Evolutionary conservation across 2,888 invertebrate genomes (phyloP).

Genomic region (Helicoverpa assulta): DNA sequence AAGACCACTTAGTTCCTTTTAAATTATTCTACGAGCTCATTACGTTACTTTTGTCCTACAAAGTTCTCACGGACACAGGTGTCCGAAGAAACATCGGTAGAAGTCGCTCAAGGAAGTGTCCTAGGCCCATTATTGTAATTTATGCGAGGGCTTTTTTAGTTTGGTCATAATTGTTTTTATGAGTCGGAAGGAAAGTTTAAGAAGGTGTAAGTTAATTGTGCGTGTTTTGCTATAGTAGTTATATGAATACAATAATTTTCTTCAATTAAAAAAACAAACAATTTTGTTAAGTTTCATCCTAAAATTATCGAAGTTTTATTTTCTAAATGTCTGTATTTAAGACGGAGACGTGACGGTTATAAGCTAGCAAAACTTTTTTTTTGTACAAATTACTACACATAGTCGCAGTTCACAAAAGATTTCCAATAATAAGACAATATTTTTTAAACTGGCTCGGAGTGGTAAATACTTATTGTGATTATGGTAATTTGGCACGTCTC

Average conservation of each 20-base stretch:
- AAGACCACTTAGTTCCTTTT: constrained; percentile 38
- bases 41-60: constrained; percentile 28
- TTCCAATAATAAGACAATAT: no score
- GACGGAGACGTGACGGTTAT: no score
- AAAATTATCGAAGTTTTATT: no score
- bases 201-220: not conserved
- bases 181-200: constrained; percentile 6
- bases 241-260: not conserved
- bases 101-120: constrained; percentile 60
- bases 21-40: constrained; percentile 49
- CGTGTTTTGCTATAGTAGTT: constrained; percentile 5
- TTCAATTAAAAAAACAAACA: no score
- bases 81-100: constrained; percentile 40
- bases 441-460: no score
- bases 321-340: no score
- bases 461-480: not conserved
- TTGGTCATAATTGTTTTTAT: constrained; percentile 51
- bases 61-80: constrained; percentile 66
- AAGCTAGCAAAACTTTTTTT: no score
- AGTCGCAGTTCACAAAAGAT: no score
- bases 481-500: not conserved
- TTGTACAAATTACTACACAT: no score
- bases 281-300: no score
- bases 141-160: constrained; percentile 54
- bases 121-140: constrained; percentile 62